phyloP scores from a whole-genome alignment of 2,888 invertebrate species.

The Tyria jacobaeae region DNA sequence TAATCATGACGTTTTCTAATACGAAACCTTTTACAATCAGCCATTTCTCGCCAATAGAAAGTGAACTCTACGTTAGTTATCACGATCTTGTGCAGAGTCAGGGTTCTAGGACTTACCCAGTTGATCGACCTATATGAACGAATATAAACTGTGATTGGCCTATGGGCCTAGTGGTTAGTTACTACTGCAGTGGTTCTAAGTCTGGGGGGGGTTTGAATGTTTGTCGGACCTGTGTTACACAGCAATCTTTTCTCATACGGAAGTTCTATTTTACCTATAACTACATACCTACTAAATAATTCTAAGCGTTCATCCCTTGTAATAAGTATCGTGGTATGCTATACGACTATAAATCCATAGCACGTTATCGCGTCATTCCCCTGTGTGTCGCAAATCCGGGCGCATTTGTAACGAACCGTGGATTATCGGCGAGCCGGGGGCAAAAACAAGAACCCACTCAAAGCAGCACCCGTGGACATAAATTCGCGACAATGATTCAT shows the following conservation, averaged over 20 bases:
- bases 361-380: slow-evolving; percentile 59
- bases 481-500: slow-evolving; percentile 85
- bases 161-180: too few species aligned
- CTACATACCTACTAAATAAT: neutral
- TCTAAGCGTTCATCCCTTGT: slow-evolving; percentile 13
- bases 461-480: slow-evolving; percentile 72
- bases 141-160: too few species aligned
- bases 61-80: neutral
- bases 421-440: slow-evolving; percentile 64
- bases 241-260: too few species aligned
- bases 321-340: slow-evolving; percentile 32
- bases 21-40: neutral
- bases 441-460: slow-evolving; percentile 69
- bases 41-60: neutral
- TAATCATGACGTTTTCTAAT: too few species aligned
- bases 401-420: slow-evolving; percentile 74
- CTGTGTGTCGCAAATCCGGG: slow-evolving; percentile 67
- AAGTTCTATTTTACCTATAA: too few species aligned
- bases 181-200: too few species aligned
- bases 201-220: too few species aligned
- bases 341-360: slow-evolving; percentile 47
- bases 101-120: too few species aligned
- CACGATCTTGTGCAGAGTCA: neutral
- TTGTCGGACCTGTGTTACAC: too few species aligned
- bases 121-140: too few species aligned